Base-by-base conservation (phyloP, 1,140 invertebrate genomes). In the Camponotus floridanus region DNA sequence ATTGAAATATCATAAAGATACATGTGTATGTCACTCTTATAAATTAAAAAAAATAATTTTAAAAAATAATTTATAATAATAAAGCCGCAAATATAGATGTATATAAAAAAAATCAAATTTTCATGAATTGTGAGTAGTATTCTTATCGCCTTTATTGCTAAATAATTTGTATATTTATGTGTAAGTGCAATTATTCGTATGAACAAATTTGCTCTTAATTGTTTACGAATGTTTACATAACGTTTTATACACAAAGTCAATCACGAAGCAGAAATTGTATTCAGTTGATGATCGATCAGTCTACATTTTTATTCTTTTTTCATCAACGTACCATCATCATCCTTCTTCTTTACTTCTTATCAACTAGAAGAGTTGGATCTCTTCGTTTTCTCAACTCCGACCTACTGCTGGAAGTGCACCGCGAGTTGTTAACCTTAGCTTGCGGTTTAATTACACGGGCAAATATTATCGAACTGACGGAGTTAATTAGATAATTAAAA, bases 401-500 rank as follows among this genome's bases (percentile, higher is more conserved):
- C 88, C 88, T 76, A 90, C 86, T 90, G 80, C 78, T 76, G 76
- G 15, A 90, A 90, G 51, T 76, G 62, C 74, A 59, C 15, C 86
- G 71, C 80, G 80, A 89, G 88, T 89, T 87, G 90, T 88, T 90
- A 92, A 88, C 80, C 86, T 85, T 90, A 90, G 81, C 59, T 86
- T 80, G 88, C 85, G 80, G 89, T 93, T 92, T 92, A 92, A 92
- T 92, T 92, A 92, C 91, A 90, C 86, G 87, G 83, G 92, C 91
- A 93, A 92, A 93, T 93, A 92, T 92, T 93, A 92, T 92, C 89
- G 92, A 92, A 91, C 91, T 87, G 88, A 86, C 87, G 68, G 81
- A 93, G 91, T 92, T 93, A 92, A 93, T 92, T 93, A 92, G 91
- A 92, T 92, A 93, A 93, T 92, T 93, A 92, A 93, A 92, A 93